Evolutionary conservation across 2,113 vertebrate genomes (phyloP), one percentile per base, ranked within the genome.

Genomic region (Verasper variegatus): DNA sequence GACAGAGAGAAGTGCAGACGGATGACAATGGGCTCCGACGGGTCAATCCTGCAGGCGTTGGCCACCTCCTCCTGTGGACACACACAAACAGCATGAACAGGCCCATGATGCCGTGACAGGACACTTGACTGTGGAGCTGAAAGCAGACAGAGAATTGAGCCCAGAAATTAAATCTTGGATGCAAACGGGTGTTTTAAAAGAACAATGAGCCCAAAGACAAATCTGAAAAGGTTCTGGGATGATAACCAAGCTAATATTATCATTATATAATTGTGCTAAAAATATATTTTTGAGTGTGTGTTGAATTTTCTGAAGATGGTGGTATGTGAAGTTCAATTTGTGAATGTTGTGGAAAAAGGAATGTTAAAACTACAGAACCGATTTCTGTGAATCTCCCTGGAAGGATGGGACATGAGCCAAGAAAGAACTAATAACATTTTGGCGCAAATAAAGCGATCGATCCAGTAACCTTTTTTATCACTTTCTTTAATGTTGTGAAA

Each of bases 1-100:
- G 97, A 97, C 54, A 95, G 93, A 71, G 96, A 98, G 84, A 98
- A 97, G 80, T 96, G 94, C 49, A 98, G 92, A 58, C 97, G 94
- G 58, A 98, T 92, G 42, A 97, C 76, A 1, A 98, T 95, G 51
- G 96, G 96, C 86, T 98, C 96, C 10, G 93, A 95, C 67, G 94
- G 93, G 71, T 96, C 94, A 81, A 98, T 95, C 86, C 95, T 95
- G 97, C 97, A 98, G 1, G 96, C 95, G 0, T 94, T 95, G 0
- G 96, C 95, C 74, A 96, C 95, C 82, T 96, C 95, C 86, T 95
- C 95, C 97, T 98, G 89, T 56, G 24, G 26, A 79, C 35, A 86
- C 52, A 55, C 26, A 56, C 24, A 82, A 47, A 82, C 57, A 74
- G 35, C 58, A 60, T 1, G 12, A 4, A 58, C 56, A 58, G 7